Percentiles rank a stretch among this genome's conserved stretches.
phyloP scores from a whole-genome alignment of 2,888 invertebrate species.

The Eupithecia vulgata region DNA sequence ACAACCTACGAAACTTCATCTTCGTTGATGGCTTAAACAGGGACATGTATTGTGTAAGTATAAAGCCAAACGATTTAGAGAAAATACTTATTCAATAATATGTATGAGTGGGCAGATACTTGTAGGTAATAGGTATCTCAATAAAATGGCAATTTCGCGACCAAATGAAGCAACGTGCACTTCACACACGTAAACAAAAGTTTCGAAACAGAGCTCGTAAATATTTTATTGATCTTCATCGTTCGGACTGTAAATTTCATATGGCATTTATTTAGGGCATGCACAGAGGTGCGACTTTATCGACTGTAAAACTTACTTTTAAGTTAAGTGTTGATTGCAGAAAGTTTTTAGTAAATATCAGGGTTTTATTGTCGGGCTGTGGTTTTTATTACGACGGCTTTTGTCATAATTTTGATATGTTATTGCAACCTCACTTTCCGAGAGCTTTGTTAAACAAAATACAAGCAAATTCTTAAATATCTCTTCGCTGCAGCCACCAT shows the following conservation, averaged over 20 bases:
- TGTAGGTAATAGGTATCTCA: not conserved
- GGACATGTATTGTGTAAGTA: not conserved
- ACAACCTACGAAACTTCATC: not conserved
- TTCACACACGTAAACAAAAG: conserved; percentile 50
- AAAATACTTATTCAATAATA: not conserved
- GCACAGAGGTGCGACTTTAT: conserved; percentile 49
- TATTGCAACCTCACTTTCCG: conserved; percentile 5
- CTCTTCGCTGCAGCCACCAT: not conserved
- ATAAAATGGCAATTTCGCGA: conserved; percentile 37
- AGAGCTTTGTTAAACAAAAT: not conserved
- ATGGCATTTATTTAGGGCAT: conserved; percentile 54
- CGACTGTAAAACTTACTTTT: conserved; percentile 34
- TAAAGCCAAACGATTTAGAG: too few relatives aligned
- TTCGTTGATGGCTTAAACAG: not conserved
- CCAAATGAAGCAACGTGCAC: conserved; percentile 46
- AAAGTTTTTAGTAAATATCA: conserved; percentile 14
- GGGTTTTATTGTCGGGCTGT: conserved; percentile 1
- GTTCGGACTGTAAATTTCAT: conserved; percentile 61
- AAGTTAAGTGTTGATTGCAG: conserved; percentile 20
- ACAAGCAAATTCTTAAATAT: not conserved
- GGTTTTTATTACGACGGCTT: conserved; percentile 16
- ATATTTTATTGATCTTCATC: conserved; percentile 65
- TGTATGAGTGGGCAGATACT: not conserved
- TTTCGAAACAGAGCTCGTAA: conserved; percentile 66
- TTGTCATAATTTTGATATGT: conserved; percentile 17